Conservation (phyloP, 2,113 vertebrate genomes). For the Bufo gargarizans region DNA sequence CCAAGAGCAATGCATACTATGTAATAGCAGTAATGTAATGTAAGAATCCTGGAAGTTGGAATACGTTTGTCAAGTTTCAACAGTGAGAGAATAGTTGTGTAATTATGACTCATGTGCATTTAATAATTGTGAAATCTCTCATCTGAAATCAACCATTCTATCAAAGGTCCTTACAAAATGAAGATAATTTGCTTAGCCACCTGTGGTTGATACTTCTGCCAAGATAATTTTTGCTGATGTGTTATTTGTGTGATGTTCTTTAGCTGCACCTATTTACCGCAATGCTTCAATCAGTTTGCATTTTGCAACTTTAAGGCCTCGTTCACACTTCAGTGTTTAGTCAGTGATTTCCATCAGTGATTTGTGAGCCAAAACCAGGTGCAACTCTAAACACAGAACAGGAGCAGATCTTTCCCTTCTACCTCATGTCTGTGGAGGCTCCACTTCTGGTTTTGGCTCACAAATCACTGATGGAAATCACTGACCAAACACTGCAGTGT, state of each 20-base stretch:
- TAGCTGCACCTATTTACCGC: conserved; percentile 17
- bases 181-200: not conserved
- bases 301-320: not conserved
- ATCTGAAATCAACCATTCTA: not conserved
- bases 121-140: not conserved
- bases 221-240: conserved; percentile 20
- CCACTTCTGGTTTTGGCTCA: too few species aligned
- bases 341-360: too few species aligned
- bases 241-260: not conserved
- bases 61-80: not conserved
- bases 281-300: not conserved
- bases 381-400: too few species aligned
- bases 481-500: too few species aligned
- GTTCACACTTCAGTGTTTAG: too few species aligned
- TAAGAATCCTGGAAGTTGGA: not conserved
- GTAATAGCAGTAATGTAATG: not conserved
- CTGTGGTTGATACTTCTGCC: not conserved
- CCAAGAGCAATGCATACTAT: not conserved
- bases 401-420: too few species aligned
- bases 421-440: too few species aligned
- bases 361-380: too few species aligned
- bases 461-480: too few species aligned
- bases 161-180: not conserved
- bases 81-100: not conserved
- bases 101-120: not conserved